A percentile compares a stretch with the other conserved stretches of the same genome.
Evolutionary conservation across 2,113 vertebrate species (phyloP).

Genomic region (Tragelaphus imberbis): DNA sequence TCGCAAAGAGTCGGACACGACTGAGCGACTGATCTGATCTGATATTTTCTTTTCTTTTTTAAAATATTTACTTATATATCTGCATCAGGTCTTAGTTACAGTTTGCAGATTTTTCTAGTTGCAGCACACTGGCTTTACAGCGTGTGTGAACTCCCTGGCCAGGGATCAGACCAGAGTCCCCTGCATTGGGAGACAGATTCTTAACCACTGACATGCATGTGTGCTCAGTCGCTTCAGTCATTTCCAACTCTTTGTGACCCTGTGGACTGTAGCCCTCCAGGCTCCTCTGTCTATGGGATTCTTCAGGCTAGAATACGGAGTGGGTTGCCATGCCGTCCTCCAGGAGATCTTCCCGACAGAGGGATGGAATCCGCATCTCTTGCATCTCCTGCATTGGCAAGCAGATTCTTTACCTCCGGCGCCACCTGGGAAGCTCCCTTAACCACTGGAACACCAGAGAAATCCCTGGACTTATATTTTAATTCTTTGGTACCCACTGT

Average conservation of each 20-base stretch:
- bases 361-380: neutral
- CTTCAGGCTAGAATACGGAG: neutral
- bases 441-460: neutral
- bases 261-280: neutral
- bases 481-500: conserved; percentile 71
- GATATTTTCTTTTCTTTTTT: neutral
- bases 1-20: too few relatives aligned
- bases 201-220: neutral
- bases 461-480: neutral
- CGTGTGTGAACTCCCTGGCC: neutral
- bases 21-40: too few relatives aligned
- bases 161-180: neutral
- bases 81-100: neutral
- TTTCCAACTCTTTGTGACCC: neutral
- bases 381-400: neutral
- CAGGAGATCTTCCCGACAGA: neutral
- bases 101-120: neutral
- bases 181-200: neutral
- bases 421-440: neutral
- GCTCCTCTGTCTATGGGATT: neutral
- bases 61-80: neutral
- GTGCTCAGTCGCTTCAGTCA: neutral
- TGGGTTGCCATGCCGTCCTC: neutral
- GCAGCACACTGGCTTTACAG: neutral
- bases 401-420: neutral